A percentile compares a stretch with the other conserved stretches of the same genome.
Conservation (phyloP, 2,888 invertebrate species). For the Luperina nickerlii region DNA sequence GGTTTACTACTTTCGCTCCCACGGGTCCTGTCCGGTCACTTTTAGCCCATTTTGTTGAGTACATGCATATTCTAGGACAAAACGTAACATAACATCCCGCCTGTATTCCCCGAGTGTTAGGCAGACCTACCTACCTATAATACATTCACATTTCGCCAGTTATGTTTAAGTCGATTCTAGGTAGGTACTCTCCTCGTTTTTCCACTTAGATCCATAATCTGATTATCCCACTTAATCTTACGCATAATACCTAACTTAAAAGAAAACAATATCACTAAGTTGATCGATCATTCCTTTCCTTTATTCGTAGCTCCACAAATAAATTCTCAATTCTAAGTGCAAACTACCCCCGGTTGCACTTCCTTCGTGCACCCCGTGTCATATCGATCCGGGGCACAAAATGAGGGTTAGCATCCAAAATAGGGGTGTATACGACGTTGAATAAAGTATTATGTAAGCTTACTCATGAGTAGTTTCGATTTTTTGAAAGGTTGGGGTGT, state of each 20-base stretch:
- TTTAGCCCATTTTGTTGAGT: background rate
- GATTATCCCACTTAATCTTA: background rate
- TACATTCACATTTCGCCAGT: background rate
- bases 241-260: background rate
- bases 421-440: conserved; percentile 54
- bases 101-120: too few species aligned
- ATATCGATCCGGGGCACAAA: conserved; percentile 64
- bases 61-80: background rate
- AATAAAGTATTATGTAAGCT: conserved; percentile 45
- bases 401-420: conserved; percentile 58
- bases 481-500: conserved; percentile 34
- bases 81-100: background rate
- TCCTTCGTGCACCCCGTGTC: conserved; percentile 62
- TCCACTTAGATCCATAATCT: background rate
- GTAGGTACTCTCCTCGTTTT: background rate
- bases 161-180: background rate
- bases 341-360: conserved; percentile 69
- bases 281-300: background rate
- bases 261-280: background rate
- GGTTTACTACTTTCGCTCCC: background rate
- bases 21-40: background rate
- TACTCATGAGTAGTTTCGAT: conserved; percentile 33
- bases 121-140: background rate
- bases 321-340: conserved; percentile 39
- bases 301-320: conserved; percentile 38